Conservation (phyloP, 2,113 vertebrate genomes). For the Cacatua alba region DNA sequence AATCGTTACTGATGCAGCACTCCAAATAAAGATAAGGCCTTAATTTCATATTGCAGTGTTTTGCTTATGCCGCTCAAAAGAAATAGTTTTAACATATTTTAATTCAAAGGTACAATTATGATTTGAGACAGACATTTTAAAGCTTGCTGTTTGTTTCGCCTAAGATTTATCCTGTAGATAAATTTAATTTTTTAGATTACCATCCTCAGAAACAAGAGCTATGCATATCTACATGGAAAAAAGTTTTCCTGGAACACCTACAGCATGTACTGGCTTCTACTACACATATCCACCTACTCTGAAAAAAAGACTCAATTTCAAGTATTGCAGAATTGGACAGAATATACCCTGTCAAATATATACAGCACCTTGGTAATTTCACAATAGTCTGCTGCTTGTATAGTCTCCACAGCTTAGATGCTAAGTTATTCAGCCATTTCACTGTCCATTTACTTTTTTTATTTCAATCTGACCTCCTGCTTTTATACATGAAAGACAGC, state of each 20-base stretch:
- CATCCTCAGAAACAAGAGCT: not conserved
- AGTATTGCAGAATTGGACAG: not conserved
- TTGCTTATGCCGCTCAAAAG: not conserved
- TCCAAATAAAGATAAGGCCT: not conserved
- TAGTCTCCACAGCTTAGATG: not conserved
- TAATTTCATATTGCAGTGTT: not conserved
- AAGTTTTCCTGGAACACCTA: not conserved
- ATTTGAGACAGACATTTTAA: not conserved
- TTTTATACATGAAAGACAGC: not conserved
- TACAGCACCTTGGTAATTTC: not conserved
- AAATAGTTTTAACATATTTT: not conserved
- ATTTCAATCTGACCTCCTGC: not conserved
- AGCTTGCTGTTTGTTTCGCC: not conserved
- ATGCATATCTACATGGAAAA: not conserved
- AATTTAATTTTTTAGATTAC: not conserved
- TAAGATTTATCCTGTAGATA: not conserved
- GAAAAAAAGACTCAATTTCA: not conserved
- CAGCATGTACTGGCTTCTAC: not conserved
- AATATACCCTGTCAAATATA: not conserved
- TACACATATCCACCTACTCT: not conserved
- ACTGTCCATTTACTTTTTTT: not conserved
- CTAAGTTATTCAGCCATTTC: not conserved
- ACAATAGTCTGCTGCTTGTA: not conserved
- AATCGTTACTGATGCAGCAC: not conserved
- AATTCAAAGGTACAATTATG: not conserved